Percentiles rank a stretch among this genome's conserved stretches.
phyloP scores from a whole-genome alignment of 2,113 vertebrate species.

The Paracyprichromis sp. region DNA sequence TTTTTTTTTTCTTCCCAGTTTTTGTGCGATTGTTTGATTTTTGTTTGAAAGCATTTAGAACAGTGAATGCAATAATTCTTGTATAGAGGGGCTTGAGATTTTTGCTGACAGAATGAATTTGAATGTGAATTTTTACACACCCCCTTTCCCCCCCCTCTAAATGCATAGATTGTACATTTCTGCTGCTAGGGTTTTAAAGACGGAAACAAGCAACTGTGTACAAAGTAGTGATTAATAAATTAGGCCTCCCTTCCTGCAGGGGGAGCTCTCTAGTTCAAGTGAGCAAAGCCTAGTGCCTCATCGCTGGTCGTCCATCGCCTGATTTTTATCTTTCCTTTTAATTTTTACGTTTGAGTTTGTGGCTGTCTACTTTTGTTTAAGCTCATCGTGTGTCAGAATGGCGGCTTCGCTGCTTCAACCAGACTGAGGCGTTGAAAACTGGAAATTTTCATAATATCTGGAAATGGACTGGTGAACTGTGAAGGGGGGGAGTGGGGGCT shows the following conservation, averaged over 20 bases:
- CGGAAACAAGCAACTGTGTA: constrained; percentile 20
- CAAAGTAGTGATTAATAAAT: constrained; percentile 46
- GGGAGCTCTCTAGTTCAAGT: constrained; percentile 42
- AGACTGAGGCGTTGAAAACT: not conserved
- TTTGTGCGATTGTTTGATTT: constrained; percentile 20
- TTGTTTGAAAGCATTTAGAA: constrained; percentile 52
- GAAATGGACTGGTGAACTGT: not conserved
- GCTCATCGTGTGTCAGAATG: not conserved
- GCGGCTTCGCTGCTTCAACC: not conserved
- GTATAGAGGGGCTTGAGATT: constrained; percentile 52
- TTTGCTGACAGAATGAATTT: constrained; percentile 61
- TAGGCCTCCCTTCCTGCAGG: constrained; percentile 38
- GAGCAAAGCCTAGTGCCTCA: constrained; percentile 56
- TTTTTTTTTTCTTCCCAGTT: not conserved
- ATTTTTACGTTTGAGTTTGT: not conserved
- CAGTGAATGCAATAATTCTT: constrained; percentile 72
- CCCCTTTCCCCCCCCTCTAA: not conserved
- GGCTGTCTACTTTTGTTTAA: not conserved
- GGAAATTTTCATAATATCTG: not conserved
- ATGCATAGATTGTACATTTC: constrained; percentile 61
- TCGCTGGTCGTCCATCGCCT: constrained; percentile 10
- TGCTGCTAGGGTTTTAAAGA: constrained; percentile 57
- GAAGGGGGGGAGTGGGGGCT: not conserved
- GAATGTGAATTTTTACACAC: constrained; percentile 68
- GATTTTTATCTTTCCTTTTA: not conserved